Percentiles rank a stretch among this genome's conserved stretches.
Evolutionary conservation across 2,113 vertebrate genomes (phyloP).

Genomic region (Willisornis vidua): DNA sequence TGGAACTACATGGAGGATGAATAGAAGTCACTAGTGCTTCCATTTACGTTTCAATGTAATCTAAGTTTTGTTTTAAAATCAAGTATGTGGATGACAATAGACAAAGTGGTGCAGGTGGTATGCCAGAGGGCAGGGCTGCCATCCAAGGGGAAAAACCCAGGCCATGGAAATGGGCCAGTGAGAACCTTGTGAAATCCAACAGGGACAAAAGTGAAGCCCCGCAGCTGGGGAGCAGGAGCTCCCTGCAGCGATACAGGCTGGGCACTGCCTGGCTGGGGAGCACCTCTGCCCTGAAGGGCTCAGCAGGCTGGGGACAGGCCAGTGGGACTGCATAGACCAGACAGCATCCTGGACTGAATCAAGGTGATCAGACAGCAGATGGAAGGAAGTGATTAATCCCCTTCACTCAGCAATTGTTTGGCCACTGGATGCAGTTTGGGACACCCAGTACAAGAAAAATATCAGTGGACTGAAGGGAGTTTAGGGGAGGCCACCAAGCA

Average conservation of each 20-base stretch:
- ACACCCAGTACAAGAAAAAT: neutral
- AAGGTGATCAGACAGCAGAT: neutral
- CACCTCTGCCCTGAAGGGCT: accelerated
- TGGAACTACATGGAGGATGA: neutral
- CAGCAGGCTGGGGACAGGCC: neutral
- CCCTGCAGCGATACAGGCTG: accelerated
- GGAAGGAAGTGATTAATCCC: neutral
- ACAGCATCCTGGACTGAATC: neutral
- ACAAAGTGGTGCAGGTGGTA: neutral
- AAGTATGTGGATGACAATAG: neutral
- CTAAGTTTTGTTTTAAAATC: neutral
- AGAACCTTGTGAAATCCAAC: neutral
- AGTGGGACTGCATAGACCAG: neutral
- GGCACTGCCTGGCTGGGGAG: neutral
- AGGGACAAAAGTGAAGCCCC: neutral
- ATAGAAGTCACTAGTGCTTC: neutral
- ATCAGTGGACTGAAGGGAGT: neutral
- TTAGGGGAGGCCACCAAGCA: neutral
- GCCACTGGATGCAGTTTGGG: neutral
- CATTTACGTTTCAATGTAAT: neutral
- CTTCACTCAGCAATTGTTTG: neutral
- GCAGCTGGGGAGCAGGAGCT: neutral
- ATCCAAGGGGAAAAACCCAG: neutral
- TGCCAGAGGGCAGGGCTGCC: neutral
- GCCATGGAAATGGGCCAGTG: accelerated